phyloP scores from a whole-genome alignment of 2,797 vertebrate species.

The Vultur gryphus region DNA sequence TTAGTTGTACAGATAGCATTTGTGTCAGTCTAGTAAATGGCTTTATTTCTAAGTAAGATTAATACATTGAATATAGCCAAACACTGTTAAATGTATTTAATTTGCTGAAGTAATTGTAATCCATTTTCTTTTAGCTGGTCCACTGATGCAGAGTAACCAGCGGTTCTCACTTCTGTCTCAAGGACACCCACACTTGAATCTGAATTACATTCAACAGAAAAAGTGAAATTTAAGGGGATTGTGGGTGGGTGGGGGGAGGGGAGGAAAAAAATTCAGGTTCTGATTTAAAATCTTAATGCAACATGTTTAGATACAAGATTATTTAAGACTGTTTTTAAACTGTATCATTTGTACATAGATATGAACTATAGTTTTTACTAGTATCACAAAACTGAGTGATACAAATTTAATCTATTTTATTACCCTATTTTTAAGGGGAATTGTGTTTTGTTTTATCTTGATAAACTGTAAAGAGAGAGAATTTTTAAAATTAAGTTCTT shows the following conservation, averaged over 20 bases:
- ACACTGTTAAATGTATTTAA: neutral
- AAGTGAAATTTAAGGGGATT: slow-evolving; percentile 80
- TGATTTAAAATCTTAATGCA: slow-evolving; percentile 81
- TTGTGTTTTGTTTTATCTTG: slow-evolving; percentile 91
- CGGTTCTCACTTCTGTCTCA: slow-evolving; percentile 90
- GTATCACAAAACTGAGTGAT: slow-evolving; percentile 97
- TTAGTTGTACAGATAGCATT: neutral
- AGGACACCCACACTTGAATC: slow-evolving; percentile 86
- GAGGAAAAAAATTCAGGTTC: slow-evolving; percentile 76
- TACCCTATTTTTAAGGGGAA: slow-evolving; percentile 98
- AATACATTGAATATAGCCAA: slow-evolving; percentile 16
- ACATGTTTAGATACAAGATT: slow-evolving; percentile 83
- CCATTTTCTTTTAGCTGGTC: slow-evolving; percentile 79
- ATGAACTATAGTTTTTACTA: slow-evolving; percentile 90
- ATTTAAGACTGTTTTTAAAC: slow-evolving; percentile 89
- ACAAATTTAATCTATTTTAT: slow-evolving; percentile 99
- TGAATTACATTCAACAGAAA: slow-evolving; percentile 97
- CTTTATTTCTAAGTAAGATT: slow-evolving; percentile 7
- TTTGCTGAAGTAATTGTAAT: slow-evolving; percentile 63
- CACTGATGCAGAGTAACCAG: slow-evolving; percentile 87
- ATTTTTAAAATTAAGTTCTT: slow-evolving; percentile 90
- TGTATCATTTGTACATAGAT: slow-evolving; percentile 98
- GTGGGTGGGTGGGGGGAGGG: slow-evolving; percentile 25
- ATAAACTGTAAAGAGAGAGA: slow-evolving; percentile 91
- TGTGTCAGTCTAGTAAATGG: neutral